These are phyloP conservation scores for Petrolisthes cinctipes DNA, from an alignment of 2,888 invertebrate genomes.

Conservation along the genomic window DNA sequence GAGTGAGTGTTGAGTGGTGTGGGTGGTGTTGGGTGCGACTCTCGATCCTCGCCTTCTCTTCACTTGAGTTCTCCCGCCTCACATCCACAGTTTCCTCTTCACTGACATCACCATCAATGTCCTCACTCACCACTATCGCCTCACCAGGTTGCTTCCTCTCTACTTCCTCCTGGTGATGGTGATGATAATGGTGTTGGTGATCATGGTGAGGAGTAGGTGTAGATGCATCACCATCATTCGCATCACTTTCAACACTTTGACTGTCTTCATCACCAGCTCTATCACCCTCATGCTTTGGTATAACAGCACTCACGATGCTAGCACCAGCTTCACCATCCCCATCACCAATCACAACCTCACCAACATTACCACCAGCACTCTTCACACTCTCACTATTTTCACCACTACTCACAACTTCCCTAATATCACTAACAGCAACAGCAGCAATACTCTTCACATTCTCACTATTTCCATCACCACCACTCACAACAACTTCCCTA, in stretches of 20 bases:
- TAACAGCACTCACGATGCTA: background rate
- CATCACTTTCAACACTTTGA: too few species aligned
- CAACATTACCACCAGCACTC: background rate
- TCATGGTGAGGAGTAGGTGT: background rate
- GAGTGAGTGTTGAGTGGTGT: background rate
- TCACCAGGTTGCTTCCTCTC: background rate
- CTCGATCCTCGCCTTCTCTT: background rate
- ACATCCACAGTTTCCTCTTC: background rate
- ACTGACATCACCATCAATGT: background rate
- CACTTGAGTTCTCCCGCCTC: background rate
- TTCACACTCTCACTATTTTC: background rate
- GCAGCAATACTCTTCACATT: background rate
- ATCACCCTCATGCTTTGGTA: too few species aligned
- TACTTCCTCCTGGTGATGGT: background rate
- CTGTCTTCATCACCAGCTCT: too few species aligned
- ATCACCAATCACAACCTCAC: background rate
- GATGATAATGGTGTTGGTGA: background rate
- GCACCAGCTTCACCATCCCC: background rate
- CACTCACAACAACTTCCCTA: background rate
- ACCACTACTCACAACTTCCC: background rate
- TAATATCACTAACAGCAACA: background rate
- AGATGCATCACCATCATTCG: background rate
- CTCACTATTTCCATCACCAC: background rate
- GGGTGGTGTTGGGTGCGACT: background rate
- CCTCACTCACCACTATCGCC: background rate